These are phyloP conservation scores for Anas platyrhynchos DNA, from an alignment of 2,113 vertebrate genomes.

Conservation along the genomic window DNA sequence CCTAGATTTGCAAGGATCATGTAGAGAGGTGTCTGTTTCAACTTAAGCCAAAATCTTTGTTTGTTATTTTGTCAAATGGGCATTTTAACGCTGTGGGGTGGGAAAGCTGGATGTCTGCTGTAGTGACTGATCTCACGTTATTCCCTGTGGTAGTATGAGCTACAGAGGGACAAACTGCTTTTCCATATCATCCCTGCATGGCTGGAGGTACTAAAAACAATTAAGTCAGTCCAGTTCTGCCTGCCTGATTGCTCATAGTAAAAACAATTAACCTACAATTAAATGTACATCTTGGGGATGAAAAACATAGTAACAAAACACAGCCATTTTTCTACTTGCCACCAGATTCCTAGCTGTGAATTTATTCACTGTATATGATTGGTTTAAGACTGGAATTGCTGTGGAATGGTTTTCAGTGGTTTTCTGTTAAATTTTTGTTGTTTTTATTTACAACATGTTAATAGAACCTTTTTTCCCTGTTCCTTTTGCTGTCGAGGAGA, in stretches of 20 bases:
- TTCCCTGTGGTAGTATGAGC: neutral
- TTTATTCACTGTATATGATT: neutral
- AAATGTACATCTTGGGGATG: neutral
- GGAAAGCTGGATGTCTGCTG: neutral
- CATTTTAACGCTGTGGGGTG: neutral
- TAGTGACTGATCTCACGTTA: neutral
- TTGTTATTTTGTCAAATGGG: neutral
- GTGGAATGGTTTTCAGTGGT: neutral
- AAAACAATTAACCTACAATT: neutral
- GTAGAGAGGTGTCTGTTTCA: neutral
- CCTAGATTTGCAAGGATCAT: neutral
- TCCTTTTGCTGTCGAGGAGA: slow-evolving; percentile 84
- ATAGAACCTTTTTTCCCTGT: slow-evolving; percentile 69
- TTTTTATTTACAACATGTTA: slow-evolving; percentile 57
- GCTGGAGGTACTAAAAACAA: neutral
- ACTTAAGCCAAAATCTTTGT: neutral
- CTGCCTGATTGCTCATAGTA: neutral
- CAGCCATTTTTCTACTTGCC: neutral
- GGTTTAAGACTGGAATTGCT: neutral
- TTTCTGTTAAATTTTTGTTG: neutral
- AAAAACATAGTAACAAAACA: neutral
- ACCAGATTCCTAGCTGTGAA: neutral
- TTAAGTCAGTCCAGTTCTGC: neutral
- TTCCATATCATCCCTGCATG: accelerated
- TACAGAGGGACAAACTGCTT: neutral